Conservation (phyloP, 2,797 vertebrate species). For the Mormyrops attenuatus region DNA sequence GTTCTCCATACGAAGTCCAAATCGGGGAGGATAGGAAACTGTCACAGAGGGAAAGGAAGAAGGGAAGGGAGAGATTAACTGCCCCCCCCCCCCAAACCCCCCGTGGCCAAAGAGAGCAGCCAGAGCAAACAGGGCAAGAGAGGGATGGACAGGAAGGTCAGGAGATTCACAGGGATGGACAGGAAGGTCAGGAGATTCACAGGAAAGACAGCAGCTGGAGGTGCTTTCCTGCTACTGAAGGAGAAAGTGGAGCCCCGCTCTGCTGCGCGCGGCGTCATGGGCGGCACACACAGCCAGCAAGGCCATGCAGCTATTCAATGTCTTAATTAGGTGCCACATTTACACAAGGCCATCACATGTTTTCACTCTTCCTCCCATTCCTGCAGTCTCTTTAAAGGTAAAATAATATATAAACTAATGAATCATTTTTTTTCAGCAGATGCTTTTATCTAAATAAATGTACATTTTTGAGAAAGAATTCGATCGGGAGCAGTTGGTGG, state of each 20-base stretch:
- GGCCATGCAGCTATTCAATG: too few species aligned
- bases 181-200: background rate
- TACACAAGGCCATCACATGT: background rate
- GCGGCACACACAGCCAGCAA: background rate
- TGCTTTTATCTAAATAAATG: background rate
- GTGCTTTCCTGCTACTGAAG: background rate
- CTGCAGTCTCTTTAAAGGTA: background rate
- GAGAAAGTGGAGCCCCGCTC: background rate
- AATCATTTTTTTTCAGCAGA: background rate
- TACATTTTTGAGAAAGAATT: background rate
- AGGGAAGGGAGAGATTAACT: slow-evolving; percentile 12
- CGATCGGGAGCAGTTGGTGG: background rate
- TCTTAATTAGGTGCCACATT: background rate
- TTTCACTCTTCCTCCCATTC: background rate
- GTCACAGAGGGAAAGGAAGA: slow-evolving; percentile 16
- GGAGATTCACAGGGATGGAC: too few species aligned
- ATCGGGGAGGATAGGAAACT: slow-evolving; percentile 25
- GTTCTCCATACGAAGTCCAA: background rate
- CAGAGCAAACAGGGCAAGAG: background rate
- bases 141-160: background rate
- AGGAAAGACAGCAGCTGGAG: background rate
- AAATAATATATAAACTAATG: background rate
- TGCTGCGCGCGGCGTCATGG: background rate
- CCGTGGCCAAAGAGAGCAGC: background rate
- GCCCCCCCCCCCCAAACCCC: background rate